Evolutionary conservation across 1,140 invertebrate species (phyloP), one percentile per base, ranked within the genome.

Genomic region (Drosophila kohkoa): DNA sequence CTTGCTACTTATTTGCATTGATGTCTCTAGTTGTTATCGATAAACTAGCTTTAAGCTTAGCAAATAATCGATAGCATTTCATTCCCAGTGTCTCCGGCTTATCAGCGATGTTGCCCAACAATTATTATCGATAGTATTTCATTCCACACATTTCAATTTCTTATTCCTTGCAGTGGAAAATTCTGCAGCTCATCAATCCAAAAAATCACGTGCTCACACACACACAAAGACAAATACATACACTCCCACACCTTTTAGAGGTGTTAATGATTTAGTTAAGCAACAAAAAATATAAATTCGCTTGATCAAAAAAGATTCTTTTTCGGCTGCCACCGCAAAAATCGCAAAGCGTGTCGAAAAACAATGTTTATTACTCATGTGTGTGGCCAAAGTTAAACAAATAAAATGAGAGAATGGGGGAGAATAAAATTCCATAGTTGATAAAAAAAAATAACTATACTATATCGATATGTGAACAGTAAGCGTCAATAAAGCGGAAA

Each of bases 351-450:
- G 60, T 73, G 72, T 65, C 66, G 65, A 54, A 7, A 30, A 70
- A 66, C 66, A 72, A 72, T 85, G 35, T 85, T 78, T 75, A 78
- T 81, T 81, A 78, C 64, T 86, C 75, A 85, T 52, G 54, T 71
- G 20, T 25, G 20, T 25, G 20, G 20, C 35, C 62, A 54, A 65
- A 70, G 76, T 74, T 54, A 60, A 80, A 54, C 49, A 71, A 75
- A 75, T 77, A 72, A 73, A 54, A 68, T 1, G 8, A 83, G 48
- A 52, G 51, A 58, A 15, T 54, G 30, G 49, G 25, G 25, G n/a
- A 4, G 15, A 54, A 45, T 41, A 35, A 51, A 63, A 63, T 28
- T 11, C n/a, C 48, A 52, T 54, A 73, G 78, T 75, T 86, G 82
- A 86, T 85, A 85, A 85, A 73, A 45, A 20, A 38, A 7, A 20